Conservation (phyloP, 1,140 invertebrate genomes). For the Leguminivora glycinivorella region DNA sequence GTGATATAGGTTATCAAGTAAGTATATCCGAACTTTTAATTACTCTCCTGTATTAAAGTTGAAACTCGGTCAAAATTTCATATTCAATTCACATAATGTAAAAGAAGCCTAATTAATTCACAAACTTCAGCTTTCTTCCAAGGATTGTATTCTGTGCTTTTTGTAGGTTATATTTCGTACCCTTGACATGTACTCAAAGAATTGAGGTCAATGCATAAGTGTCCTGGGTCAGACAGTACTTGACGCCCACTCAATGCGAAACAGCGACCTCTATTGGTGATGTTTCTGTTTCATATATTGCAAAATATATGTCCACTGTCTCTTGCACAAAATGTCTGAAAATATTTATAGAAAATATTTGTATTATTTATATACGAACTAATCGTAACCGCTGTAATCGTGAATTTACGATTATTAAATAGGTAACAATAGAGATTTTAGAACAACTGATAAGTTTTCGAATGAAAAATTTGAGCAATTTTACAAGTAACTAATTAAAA, state of each 20-base stretch:
- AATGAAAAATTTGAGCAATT: too few species aligned
- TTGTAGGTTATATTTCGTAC: background rate
- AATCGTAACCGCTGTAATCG: too few species aligned
- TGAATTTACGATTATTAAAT: too few species aligned
- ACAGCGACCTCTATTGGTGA: background rate
- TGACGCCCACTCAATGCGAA: background rate
- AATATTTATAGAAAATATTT: too few species aligned
- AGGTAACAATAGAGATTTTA: too few species aligned
- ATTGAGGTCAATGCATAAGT: slow-evolving; percentile 18
- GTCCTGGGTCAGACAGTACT: slow-evolving; percentile 19
- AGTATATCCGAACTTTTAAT: background rate
- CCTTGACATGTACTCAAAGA: slow-evolving; percentile 9
- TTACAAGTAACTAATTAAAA: too few species aligned
- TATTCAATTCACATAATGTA: background rate
- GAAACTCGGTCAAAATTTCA: background rate
- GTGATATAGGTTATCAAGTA: background rate
- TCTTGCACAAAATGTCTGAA: too few species aligned
- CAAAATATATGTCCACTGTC: too few species aligned
- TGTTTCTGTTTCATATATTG: background rate
- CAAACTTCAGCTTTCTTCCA: background rate
- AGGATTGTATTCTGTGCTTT: background rate
- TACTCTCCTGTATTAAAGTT: background rate
- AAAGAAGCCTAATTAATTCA: background rate
- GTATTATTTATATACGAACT: too few species aligned
- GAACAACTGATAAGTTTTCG: too few species aligned